phyloP scores from a whole-genome alignment of 2,797 vertebrate species.

The Tangara arthus region DNA sequence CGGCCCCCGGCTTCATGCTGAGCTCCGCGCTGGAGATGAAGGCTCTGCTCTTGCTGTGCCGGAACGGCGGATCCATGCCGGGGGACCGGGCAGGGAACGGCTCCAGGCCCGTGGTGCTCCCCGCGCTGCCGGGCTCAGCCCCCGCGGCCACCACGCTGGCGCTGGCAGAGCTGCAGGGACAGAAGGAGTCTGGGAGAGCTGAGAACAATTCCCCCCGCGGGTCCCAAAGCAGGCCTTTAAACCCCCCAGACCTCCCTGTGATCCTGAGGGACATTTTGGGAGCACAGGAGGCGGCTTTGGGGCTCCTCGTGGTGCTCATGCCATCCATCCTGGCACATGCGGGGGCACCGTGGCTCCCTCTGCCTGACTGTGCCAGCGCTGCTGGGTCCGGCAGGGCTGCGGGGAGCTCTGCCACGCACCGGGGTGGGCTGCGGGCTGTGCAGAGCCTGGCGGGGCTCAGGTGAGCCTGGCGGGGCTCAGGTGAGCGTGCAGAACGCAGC shows the following conservation, averaged over 20 bases:
- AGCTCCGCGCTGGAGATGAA: constrained; percentile 70
- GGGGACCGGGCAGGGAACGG: background rate
- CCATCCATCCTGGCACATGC: fast-evolving
- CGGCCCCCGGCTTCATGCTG: constrained; percentile 37
- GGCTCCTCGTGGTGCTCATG: fast-evolving
- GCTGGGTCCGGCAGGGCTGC: background rate
- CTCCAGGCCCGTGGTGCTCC: fast-evolving
- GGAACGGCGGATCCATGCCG: background rate
- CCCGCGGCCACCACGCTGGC: background rate
- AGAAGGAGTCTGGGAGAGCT: background rate
- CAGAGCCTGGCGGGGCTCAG: fast-evolving
- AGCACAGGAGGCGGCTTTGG: background rate
- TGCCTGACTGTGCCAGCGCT: fast-evolving
- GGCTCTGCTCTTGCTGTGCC: background rate
- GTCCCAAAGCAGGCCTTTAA: background rate
- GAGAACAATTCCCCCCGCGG: fast-evolving
- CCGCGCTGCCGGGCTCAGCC: background rate
- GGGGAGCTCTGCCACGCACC: fast-evolving
- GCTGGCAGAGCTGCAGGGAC: background rate
- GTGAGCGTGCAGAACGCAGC: background rate
- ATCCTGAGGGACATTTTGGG: background rate
- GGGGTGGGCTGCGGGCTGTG: background rate
- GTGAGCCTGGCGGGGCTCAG: background rate
- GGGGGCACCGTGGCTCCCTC: background rate
- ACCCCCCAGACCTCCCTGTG: background rate